phyloP scores from a whole-genome alignment of 1,140 invertebrate species.

The Heterodera schachtii region DNA sequence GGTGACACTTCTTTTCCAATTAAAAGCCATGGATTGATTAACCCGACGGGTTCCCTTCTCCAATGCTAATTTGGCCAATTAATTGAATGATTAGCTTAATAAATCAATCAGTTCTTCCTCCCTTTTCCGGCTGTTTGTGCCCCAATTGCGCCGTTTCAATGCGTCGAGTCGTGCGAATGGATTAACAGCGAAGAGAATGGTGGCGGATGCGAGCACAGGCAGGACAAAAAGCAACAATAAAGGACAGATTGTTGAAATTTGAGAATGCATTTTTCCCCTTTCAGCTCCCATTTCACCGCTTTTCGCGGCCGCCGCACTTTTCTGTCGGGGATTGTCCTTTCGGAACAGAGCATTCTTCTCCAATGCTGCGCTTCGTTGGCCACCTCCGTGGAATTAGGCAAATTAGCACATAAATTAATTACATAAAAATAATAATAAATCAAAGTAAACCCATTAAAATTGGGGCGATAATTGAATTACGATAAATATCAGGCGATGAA shows the following conservation, averaged over 20 bases:
- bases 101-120: no score
- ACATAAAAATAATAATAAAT: constrained; percentile 11
- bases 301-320: constrained; percentile 44
- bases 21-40: no score
- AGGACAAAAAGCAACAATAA: not conserved
- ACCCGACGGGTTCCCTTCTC: no score
- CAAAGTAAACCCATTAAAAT: not conserved
- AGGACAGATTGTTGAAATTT: no score
- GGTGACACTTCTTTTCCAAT: no score
- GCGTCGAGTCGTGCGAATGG: constrained; percentile 50
- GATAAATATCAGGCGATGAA: constrained; percentile 16
- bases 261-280: not conserved
- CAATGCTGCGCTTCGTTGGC: constrained; percentile 49
- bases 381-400: constrained; percentile 42
- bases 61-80: no score
- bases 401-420: constrained; percentile 1
- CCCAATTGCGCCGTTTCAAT: constrained; percentile 29
- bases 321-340: constrained; percentile 43
- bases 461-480: not conserved
- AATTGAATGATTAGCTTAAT: no score
- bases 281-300: constrained; percentile 35
- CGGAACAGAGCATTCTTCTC: constrained; percentile 36
- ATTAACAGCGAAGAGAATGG: constrained; percentile 26
- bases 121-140: constrained; percentile 31
- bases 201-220: constrained; percentile 20